Conservation (phyloP, 2,113 vertebrate species). For the Psammodynastes pulverulentus region DNA sequence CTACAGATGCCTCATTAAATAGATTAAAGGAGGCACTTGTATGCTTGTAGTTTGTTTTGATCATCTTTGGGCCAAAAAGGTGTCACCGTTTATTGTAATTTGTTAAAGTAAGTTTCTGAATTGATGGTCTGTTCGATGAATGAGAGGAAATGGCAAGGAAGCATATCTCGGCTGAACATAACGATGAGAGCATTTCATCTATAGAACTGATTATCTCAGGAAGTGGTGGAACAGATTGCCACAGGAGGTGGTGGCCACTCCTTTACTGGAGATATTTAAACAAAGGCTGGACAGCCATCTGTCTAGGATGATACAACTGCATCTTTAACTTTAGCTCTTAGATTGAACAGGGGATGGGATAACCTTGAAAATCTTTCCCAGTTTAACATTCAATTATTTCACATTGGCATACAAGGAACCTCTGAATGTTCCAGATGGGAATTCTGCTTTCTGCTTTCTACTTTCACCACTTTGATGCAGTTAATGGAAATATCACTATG, state of each 20-base stretch:
- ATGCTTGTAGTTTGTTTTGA: background rate
- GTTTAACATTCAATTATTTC: background rate
- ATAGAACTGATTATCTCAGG: background rate
- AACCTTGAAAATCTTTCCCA: background rate
- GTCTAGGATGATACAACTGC: background rate
- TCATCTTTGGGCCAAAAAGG: background rate
- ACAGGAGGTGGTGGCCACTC: background rate
- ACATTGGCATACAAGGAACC: background rate
- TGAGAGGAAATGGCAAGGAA: background rate
- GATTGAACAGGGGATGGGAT: background rate
- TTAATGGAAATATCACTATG: constrained; percentile 13
- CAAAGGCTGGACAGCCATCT: background rate
- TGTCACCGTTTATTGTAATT: background rate
- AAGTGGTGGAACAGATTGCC: background rate
- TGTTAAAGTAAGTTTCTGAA: background rate
- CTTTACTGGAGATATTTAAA: background rate
- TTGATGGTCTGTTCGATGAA: background rate
- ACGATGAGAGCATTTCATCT: background rate
- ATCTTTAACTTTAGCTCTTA: background rate
- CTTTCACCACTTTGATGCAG: background rate
- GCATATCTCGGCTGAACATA: background rate
- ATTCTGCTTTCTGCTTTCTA: background rate
- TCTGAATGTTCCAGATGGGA: accelerated
- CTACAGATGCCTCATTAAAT: background rate
- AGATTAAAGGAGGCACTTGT: background rate